Evolutionary conservation across 2,113 vertebrate genomes (phyloP).

Genomic region (Chionis minor): DNA sequence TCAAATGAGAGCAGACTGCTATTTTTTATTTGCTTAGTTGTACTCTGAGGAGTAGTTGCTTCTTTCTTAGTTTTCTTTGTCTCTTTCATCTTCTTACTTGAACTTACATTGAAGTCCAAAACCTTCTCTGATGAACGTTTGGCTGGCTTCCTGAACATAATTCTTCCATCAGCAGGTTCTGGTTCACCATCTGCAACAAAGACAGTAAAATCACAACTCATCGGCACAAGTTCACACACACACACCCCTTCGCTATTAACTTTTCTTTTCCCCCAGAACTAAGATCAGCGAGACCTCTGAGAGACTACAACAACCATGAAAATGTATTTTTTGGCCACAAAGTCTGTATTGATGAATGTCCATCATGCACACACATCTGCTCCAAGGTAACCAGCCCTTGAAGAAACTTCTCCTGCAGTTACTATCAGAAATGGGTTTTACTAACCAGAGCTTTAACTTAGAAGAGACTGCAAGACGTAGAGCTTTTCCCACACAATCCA

Average conservation of each 20-base stretch:
- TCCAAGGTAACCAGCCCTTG: background rate
- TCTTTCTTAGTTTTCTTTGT: constrained; percentile 64
- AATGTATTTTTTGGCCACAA: background rate
- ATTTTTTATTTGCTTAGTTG: constrained; percentile 88
- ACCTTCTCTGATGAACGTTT: constrained; percentile 87
- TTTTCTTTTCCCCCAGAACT: background rate
- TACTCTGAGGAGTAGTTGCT: constrained; percentile 61
- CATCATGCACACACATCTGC: background rate
- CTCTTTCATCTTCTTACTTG: constrained; percentile 88
- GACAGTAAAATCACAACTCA: constrained; percentile 7
- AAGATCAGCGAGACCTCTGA: background rate
- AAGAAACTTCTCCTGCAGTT: background rate
- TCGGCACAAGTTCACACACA: background rate
- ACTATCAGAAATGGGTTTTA: background rate
- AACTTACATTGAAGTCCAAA: constrained; percentile 87
- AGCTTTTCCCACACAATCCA: background rate
- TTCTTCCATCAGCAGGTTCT: constrained; percentile 85
- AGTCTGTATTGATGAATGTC: background rate
- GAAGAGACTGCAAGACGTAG: background rate
- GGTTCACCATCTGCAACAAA: constrained; percentile 78
- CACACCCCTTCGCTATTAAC: background rate
- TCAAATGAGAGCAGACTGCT: constrained; percentile 94
- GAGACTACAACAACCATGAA: background rate
- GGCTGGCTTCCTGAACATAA: constrained; percentile 90
- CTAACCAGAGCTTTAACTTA: background rate